Evolutionary conservation across 2,888 invertebrate genomes (phyloP), one percentile per base, ranked within the genome.

Genomic region (Dryobota labecula): DNA sequence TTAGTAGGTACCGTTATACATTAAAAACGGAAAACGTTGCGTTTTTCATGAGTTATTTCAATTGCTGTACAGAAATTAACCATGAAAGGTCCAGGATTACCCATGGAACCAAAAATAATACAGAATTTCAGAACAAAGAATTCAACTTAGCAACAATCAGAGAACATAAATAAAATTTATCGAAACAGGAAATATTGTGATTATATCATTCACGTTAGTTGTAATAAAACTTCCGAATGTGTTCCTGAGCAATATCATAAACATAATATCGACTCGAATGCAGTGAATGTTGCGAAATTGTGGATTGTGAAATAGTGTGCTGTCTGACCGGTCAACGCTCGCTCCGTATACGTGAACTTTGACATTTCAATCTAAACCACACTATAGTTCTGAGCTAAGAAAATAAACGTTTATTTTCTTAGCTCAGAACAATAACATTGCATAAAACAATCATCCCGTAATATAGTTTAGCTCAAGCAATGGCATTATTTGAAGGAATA

Each of bases 241-340:
- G 68, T 80, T 75, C 78, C 74, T 80, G 57, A 69, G 61, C 70
- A 78, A 70, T 75, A 74, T 61, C 53, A 76, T 83, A 81, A 78
- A 76, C 70, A 61, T 70, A 53, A 81, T 53, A 74, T 76, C 58
- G 57, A 76, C 62, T 65, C 66, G 41, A 47, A 82, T 78, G 76
- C 70, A 71, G 78, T 58, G 64, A 51, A 77, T 72, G 79, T 89
- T 88, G 86, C 84, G 78, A 88, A 86, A 88, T 84, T 73, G 74
- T 41, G 61, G 65, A 76, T 86, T 89, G 84, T 79, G 84, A 86
- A 87, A 87, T 73, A 80, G 73, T 75, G 78, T 75, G 83, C 78
- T 70, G 78, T 73, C 60, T 82, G 79, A 77, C 79, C 86, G 90
- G 90, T 91, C 90, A 91, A 90, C 86, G 89, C 81, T 86, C 90